Evolutionary conservation across 1,140 invertebrate species (phyloP), one percentile per base, ranked within the genome.

Genomic region (Tribolium madens): DNA sequence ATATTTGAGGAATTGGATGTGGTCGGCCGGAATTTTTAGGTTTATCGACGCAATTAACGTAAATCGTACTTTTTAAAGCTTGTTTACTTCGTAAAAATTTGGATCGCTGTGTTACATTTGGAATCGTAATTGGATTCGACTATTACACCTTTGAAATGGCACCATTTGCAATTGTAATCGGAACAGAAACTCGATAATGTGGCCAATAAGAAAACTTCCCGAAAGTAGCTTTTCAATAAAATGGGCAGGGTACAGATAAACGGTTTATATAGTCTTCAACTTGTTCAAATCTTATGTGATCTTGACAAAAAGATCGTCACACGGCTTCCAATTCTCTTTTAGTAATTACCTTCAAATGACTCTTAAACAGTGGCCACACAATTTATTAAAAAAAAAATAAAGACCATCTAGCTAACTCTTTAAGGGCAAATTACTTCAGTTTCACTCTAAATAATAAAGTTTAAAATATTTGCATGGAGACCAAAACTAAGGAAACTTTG

Each of bases 161-260:
- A 42, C 52, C 4, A 57, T 57, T 57, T 57, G 52, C 52, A 57
- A 57, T 57, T 26, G 52, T 57, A n/a, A 57, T 57, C 52, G 7
- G 18, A 9, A n/a, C 13, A 7, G 48, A 5, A 50, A 50, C n/a
- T 50, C 12, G 13, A 50, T 26, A 26, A 57, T 57, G 9, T 9
- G 17, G 52, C 52, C 52, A 26, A 57, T 57, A 26, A 57, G 52
- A 12, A 57, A 57, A 21, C 18, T 57, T 26, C 52, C 15, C 10
- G 18, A 57, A 57, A 14, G 17, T 18, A 21, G 18, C 52, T 57
- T 52, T 57, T 57, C 52, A 57, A 57, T 57, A 57, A 57, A 57
- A 17, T 57, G 21, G 13, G 21, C 7, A 57, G 52, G 52, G 1
- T 57, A 21, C 6, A 57, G 52, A 57, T 57, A 57, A 57, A 57